These are phyloP conservation scores for Myathropa florea DNA, from an alignment of 2,888 invertebrate species.

Conservation along the genomic window DNA sequence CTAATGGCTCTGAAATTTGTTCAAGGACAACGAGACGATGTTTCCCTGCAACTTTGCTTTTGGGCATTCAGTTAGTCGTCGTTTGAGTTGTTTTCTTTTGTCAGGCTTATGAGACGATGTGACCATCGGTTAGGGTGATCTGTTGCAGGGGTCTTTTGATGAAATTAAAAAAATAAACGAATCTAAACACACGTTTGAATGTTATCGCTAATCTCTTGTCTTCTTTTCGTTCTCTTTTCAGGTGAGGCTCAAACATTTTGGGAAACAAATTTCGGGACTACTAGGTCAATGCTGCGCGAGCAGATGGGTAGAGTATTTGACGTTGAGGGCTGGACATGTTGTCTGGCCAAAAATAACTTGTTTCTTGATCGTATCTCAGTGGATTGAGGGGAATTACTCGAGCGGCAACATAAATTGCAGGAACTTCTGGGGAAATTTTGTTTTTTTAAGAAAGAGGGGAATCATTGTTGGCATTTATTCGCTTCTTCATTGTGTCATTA, in stretches of 20 bases:
- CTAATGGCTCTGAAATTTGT: constrained; percentile 34
- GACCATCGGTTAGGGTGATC: not conserved
- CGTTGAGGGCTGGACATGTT: not conserved
- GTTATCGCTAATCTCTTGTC: constrained; percentile 11
- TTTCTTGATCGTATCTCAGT: not conserved
- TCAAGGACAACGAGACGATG: constrained; percentile 60
- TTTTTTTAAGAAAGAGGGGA: not conserved
- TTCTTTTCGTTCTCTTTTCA: constrained; percentile 23
- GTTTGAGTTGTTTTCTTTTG: not conserved
- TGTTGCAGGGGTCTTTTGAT: not conserved
- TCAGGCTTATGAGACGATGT: not conserved
- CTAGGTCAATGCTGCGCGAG: not conserved
- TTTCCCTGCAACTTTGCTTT: not conserved
- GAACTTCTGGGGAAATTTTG: not conserved
- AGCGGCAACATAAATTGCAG: not conserved
- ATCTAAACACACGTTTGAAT: not conserved
- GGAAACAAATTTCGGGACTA: not conserved
- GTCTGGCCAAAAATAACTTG: not conserved
- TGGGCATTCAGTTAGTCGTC: constrained; percentile 20
- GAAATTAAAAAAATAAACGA: not conserved
- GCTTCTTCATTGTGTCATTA: too few species aligned
- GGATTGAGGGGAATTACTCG: not conserved
- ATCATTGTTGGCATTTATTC: too few species aligned
- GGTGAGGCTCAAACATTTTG: constrained; percentile 23
- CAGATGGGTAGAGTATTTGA: not conserved